These are phyloP conservation scores for Phalacrocorax brasilianus DNA, from an alignment of 2,113 vertebrate species.

Conservation along the genomic window DNA sequence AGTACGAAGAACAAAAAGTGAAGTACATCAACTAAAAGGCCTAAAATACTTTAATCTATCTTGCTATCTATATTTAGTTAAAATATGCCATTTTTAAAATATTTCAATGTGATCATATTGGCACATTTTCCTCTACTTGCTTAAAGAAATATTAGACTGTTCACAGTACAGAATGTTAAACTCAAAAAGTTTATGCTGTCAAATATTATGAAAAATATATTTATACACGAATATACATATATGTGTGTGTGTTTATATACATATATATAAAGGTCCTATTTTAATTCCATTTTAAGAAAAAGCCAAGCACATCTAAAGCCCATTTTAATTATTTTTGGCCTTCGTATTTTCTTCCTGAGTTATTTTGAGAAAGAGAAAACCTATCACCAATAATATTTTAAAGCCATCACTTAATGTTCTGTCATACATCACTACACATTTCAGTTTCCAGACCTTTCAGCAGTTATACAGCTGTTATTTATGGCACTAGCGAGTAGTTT, in stretches of 20 bases:
- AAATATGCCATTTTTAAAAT: neutral
- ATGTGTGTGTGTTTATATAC: neutral
- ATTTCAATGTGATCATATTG: neutral
- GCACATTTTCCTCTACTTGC: neutral
- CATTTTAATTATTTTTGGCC: neutral
- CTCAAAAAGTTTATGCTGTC: neutral
- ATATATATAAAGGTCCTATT: neutral
- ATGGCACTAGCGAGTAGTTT: slow-evolving; percentile 6
- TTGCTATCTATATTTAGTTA: neutral
- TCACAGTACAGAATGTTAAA: neutral
- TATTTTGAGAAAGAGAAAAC: neutral
- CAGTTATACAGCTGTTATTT: slow-evolving; percentile 12
- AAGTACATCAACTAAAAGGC: neutral
- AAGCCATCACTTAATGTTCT: slow-evolving; percentile 2
- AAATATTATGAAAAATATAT: neutral
- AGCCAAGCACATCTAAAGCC: neutral
- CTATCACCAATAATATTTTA: slow-evolving; percentile 22
- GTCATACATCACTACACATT: neutral
- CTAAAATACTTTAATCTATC: neutral
- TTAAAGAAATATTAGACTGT: neutral
- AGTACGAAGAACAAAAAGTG: neutral
- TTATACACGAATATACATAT: too few species aligned
- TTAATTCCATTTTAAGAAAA: neutral
- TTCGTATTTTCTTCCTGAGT: neutral
- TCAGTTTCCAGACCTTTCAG: neutral